Evolutionary conservation across 2,797 vertebrate species (phyloP), one percentile per base, ranked within the genome.

Genomic region (Dipus sagitta): DNA sequence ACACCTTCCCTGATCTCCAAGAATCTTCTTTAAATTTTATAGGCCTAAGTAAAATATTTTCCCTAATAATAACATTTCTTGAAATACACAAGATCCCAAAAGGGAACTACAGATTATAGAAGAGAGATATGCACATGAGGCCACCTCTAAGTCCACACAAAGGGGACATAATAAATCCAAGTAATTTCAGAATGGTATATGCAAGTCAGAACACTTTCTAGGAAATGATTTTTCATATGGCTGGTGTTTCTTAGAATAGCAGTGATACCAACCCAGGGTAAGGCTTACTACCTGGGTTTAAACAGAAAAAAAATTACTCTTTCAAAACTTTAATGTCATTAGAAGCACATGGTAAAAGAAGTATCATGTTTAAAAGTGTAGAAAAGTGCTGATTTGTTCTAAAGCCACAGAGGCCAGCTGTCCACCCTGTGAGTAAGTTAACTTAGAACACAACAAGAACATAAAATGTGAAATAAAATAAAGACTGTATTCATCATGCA

Each of bases 391-490:
- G 7, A 20, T 84, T 78, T 86, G 47, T 87, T 85, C 91, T 79
- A 77, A 90, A 81, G 60, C 32, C 60, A 76, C 54, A 52, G 26
- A 65, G 12, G 74, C 47, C 84, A 81, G 60, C 34, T 87, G 58
- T 76, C 38, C 10, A 90, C 32, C 3, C 4, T 83, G 30, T 32
- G 47, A 84, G 28, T 47, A 81, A 58, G 6, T 86, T 80, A 76
- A 84, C 15, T 77, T 67, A 91, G 88, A 62, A 88, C 30, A 30
- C 21, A 86, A 3, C 24, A 72, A 79, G 60, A 86, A 85, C 34
- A 62, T 68, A 47, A 94, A 92, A 67, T 82, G 28, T 7, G 62
- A 92, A 79, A 86, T 58, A 67, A 92, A 79, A 86, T 58, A 78
- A 86, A 84, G 62, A 62, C 54, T 91, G 64, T 34, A 65, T 68